A percentile compares a stretch with the other conserved stretches of the same genome.
phyloP scores from a whole-genome alignment of 2,113 vertebrate species.

The Urocitellus parryii region DNA sequence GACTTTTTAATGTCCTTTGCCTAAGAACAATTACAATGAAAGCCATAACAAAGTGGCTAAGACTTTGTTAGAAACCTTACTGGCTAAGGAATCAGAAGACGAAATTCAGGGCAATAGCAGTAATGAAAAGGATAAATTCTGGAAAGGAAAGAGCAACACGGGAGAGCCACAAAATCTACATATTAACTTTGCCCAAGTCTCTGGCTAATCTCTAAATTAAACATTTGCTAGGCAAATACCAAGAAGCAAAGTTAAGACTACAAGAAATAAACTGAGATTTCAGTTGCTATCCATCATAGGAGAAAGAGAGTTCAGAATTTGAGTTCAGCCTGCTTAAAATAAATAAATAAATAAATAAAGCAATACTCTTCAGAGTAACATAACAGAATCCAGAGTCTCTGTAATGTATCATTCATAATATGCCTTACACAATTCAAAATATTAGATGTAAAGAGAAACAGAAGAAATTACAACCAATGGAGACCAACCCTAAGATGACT shows the following conservation, averaged over 20 bases:
- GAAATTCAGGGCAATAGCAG: not conserved
- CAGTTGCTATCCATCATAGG: not conserved
- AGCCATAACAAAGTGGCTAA: not conserved
- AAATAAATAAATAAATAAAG: not conserved
- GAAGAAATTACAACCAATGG: not conserved
- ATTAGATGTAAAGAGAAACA: constrained; percentile 11
- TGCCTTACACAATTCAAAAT: not conserved
- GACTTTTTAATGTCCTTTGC: not conserved
- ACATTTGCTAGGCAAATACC: not conserved
- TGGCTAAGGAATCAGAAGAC: constrained; percentile 12
- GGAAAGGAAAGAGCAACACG: not conserved
- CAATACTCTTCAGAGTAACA: not conserved
- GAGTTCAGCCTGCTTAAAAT: not conserved
- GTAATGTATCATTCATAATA: not conserved
- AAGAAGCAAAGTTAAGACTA: not conserved
- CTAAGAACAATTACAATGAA: not conserved
- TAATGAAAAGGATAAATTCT: not conserved
- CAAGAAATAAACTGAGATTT: constrained; percentile 41
- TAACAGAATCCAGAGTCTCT: constrained; percentile 25
- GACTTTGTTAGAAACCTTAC: not conserved
- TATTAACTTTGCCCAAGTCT: constrained; percentile 16
- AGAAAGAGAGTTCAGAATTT: not conserved
- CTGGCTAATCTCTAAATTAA: not conserved
- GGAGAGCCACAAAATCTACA: not conserved
- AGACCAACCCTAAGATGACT: constrained; percentile 5